Base-by-base conservation (phyloP, 1,140 invertebrate species). In the Meloidogyne floridensis region DNA sequence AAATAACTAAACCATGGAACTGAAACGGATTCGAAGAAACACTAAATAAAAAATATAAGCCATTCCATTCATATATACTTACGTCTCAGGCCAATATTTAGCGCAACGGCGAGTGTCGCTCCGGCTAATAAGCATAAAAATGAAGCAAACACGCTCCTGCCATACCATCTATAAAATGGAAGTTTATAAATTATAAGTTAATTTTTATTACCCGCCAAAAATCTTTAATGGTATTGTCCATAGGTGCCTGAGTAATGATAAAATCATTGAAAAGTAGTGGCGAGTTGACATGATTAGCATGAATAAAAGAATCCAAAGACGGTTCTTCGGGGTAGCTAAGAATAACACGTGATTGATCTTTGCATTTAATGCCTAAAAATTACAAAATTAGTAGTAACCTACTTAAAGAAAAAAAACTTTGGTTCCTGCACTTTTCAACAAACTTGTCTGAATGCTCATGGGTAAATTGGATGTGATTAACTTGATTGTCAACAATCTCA, bases 51-150 rank as follows among this genome's bases (percentile, higher is more conserved):
- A 13, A 15, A 74, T 5, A 7, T 74, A 74, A 42, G 7, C 32
- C n/a, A 15, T 5, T 18, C 72, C 2, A n/a, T 5, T 6, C 6
- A 78, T 20, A 3, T 72, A 69, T 7, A 54, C 43, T 9, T 54
- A 82, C 72, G 9, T 75, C 42, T 77, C 81, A n/a, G 87, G 87
- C 88, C 87, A 89, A 81, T 84, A 90, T 20, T 54, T n/a, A 2
- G 79, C 73, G 74, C 85, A 90, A 8, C 82, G 81, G 15, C 81
- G 76, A 6, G 65, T 13, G 7, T 84, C 81, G n/a, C 84, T 86
- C 20, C 82, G 75, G 75, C 81, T 85, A 2, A 91, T 91, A 8
- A 92, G 85, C 92, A 92, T 92, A 47, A 92, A 90, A 80, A 92
- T 90, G 59, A 91, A 89, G 0, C 86, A 76, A n/a, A 90, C 87